Percentiles rank a stretch among this genome's conserved stretches.
These are phyloP conservation scores for Perithous albicinctus DNA, from an alignment of 2,888 invertebrate genomes.

Conservation along the genomic window DNA sequence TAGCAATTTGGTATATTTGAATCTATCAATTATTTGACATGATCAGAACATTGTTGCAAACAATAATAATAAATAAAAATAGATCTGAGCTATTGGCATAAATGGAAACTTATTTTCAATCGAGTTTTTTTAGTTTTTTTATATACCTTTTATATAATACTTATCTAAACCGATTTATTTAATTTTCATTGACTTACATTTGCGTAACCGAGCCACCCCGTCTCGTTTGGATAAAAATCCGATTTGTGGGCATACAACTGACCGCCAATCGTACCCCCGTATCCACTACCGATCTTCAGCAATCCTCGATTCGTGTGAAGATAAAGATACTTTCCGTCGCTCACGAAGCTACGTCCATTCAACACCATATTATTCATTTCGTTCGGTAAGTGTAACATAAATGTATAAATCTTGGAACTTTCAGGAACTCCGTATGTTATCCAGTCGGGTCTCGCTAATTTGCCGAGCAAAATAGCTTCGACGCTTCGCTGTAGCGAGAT, in stretches of 20 bases:
- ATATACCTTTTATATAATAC: too few relatives aligned
- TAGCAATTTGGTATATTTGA: too few relatives aligned
- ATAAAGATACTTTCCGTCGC: slow-evolving; percentile 96
- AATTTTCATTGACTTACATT: slow-evolving; percentile 87
- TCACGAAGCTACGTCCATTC: slow-evolving; percentile 89
- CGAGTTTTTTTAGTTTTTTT: neutral
- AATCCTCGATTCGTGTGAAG: slow-evolving; percentile 94
- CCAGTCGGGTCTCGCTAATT: slow-evolving; percentile 94
- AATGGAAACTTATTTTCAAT: neutral
- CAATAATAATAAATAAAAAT: too few relatives aligned
- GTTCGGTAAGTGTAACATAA: slow-evolving; percentile 86
- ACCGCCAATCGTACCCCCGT: slow-evolving; percentile 96
- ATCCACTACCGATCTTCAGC: slow-evolving; percentile 97
- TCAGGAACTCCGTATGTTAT: slow-evolving; percentile 94
- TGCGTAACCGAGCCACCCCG: slow-evolving; percentile 95
- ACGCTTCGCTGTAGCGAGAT: slow-evolving; percentile 22
- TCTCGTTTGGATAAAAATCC: slow-evolving; percentile 92
- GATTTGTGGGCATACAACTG: slow-evolving; percentile 94
- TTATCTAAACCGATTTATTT: neutral
- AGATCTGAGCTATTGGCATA: too few relatives aligned
- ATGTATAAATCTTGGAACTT: slow-evolving; percentile 90
- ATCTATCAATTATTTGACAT: too few relatives aligned
- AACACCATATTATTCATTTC: slow-evolving; percentile 85
- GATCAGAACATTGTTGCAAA: too few relatives aligned
- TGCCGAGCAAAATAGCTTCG: slow-evolving; percentile 91